Base-by-base conservation (phyloP, 2,888 invertebrate species). In the Phasia obesa region DNA sequence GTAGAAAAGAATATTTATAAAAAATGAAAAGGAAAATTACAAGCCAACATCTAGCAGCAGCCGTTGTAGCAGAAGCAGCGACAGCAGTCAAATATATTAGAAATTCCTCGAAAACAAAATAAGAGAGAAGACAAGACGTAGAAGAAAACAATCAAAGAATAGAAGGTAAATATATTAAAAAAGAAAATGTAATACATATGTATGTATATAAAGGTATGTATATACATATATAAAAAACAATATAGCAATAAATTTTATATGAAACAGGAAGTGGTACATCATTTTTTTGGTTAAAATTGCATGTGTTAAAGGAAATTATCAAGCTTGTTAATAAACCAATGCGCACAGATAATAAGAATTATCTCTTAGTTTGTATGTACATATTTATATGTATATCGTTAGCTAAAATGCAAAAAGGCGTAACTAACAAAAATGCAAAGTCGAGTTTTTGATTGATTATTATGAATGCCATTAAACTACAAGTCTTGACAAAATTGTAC, bases 21-120 rank as follows among this genome's bases (percentile, higher is more conserved):
- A 64, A 78, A 60, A 79, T 75, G 75, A 79, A 67, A 75, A 75
- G 11, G 13, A 55, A 67, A 76, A 62, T 71, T 71, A 44, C 75
- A 75, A 83, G 65, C 65, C 69, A 78, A 53, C 73, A 53, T 42
- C 17, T 59, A 79, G 59, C 73, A 74, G 79, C 67, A 79, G 70
- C 64, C 49, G 65, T 75, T 67, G 47, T 19, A 69, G 73, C 55
- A 73, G 60, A 62, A 67, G 53, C 81, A 76, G 47, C 70, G 70
- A 49, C 65, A 71, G 67, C 55, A 67, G 47, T 55, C 55, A 55
- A 75, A 71, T 79, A 60, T 70, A 65, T 70, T 70, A 81, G 69
- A 78, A 71, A 67, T 67, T 75, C 69, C 65, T 65, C 47, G 70
- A 65, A 74, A 81, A 76, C 64, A 53, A 73, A 78, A 64, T 44